These are phyloP conservation scores for Myiothlypis coronata DNA, from an alignment of 2,797 vertebrate species.

Conservation along the genomic window DNA sequence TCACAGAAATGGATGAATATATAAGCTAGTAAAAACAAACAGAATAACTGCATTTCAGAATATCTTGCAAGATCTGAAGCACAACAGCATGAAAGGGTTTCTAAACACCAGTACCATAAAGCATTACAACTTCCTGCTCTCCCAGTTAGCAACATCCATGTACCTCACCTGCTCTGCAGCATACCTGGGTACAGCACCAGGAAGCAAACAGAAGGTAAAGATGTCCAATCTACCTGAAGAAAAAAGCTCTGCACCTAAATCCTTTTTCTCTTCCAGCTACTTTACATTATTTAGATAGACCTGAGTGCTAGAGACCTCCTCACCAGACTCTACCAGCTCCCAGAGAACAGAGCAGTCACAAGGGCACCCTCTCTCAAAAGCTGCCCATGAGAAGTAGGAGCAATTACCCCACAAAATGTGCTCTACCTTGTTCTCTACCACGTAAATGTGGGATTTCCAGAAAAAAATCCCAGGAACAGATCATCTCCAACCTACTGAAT, in stretches of 20 bases:
- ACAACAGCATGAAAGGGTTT: fast-evolving
- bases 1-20: neutral
- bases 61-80: neutral
- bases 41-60: neutral
- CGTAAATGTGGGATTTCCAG: neutral
- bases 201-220: neutral
- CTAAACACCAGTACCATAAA: neutral
- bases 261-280: neutral
- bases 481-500: neutral
- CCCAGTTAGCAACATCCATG: fast-evolving
- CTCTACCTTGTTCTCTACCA: neutral
- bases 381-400: neutral
- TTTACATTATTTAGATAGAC: neutral
- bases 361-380: neutral
- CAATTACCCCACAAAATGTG: neutral
- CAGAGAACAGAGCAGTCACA: neutral
- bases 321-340: neutral
- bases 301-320: neutral
- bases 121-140: neutral
- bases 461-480: neutral
- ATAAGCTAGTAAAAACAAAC: neutral
- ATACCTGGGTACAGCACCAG: neutral
- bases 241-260: neutral
- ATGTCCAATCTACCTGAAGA: neutral
- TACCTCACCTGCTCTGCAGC: neutral